A percentile compares a stretch with the other conserved stretches of the same genome.
These are phyloP conservation scores for Sphaerodactylus townsendi DNA, from an alignment of 2,113 vertebrate genomes.

Conservation along the genomic window DNA sequence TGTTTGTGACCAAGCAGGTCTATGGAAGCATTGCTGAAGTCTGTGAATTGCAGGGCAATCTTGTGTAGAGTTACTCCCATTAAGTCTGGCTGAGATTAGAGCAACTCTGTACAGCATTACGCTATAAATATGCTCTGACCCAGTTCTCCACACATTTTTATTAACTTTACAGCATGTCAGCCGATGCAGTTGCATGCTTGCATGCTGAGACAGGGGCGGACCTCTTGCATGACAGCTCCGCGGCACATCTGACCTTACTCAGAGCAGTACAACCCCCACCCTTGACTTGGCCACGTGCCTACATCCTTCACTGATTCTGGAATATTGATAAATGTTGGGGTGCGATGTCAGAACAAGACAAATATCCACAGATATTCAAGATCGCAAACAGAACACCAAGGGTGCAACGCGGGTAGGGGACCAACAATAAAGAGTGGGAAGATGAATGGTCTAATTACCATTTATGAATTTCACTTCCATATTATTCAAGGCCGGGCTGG, in stretches of 20 bases:
- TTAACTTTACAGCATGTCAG: not conserved
- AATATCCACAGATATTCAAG: not conserved
- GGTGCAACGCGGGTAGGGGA: not conserved
- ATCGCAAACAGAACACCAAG: not conserved
- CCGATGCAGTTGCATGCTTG: not conserved
- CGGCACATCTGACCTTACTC: not conserved
- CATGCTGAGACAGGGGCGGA: not conserved
- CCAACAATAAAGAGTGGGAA: not conserved
- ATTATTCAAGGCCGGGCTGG: not conserved
- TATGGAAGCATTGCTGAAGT: not conserved
- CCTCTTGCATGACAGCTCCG: not conserved
- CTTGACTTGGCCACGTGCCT: not conserved
- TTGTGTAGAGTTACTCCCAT: no score
- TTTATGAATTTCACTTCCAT: not conserved
- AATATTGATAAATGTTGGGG: not conserved
- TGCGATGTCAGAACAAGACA: accelerated
- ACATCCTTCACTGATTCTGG: not conserved
- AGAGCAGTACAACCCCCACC: not conserved
- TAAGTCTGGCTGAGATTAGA: no score
- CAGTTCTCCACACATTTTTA: not conserved
- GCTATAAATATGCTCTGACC: not conserved
- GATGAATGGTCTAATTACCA: not conserved
- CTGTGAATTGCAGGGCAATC: not conserved
- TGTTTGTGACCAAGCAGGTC: not conserved
- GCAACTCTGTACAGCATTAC: no score